A percentile compares a stretch with the other conserved stretches of the same genome.
phyloP scores from a whole-genome alignment of 1,140 invertebrate genomes.

The Aphaenogaster ashmeadi region DNA sequence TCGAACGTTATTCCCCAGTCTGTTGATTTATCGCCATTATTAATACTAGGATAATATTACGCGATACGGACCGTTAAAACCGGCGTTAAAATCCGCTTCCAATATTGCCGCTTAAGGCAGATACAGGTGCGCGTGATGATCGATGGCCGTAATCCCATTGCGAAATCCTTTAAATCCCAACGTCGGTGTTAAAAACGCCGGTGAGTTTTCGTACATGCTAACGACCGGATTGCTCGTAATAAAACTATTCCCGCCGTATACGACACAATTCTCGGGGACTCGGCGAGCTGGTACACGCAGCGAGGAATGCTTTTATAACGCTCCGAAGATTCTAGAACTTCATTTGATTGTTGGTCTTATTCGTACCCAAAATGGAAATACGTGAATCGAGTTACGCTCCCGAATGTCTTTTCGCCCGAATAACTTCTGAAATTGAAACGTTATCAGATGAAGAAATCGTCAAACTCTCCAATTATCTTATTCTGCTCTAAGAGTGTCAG shows the following conservation, averaged over 20 bases:
- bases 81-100: constrained; percentile 77
- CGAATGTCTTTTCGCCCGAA: constrained; percentile 60
- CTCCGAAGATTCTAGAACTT: constrained; percentile 49
- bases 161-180: constrained; percentile 73
- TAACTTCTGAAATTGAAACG: constrained; percentile 64
- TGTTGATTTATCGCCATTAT: constrained; percentile 76
- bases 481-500: neutral
- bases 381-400: constrained; percentile 54
- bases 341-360: constrained; percentile 62
- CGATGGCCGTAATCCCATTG: constrained; percentile 75
- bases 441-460: constrained; percentile 56
- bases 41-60: constrained; percentile 77
- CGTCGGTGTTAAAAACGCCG: constrained; percentile 54
- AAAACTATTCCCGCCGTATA: constrained; percentile 42
- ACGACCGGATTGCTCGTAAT: constrained; percentile 65
- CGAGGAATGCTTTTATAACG: constrained; percentile 52
- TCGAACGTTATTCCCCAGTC: constrained; percentile 75
- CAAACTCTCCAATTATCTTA: constrained; percentile 43
- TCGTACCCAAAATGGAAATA: constrained; percentile 61
- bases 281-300: neutral
- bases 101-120: constrained; percentile 77
- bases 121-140: constrained; percentile 76
- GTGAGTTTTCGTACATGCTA: constrained; percentile 66
- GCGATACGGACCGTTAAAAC: constrained; percentile 76
- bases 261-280: neutral